Conservation (phyloP, 2,797 vertebrate species). For the Cephalopachus bancanus region DNA sequence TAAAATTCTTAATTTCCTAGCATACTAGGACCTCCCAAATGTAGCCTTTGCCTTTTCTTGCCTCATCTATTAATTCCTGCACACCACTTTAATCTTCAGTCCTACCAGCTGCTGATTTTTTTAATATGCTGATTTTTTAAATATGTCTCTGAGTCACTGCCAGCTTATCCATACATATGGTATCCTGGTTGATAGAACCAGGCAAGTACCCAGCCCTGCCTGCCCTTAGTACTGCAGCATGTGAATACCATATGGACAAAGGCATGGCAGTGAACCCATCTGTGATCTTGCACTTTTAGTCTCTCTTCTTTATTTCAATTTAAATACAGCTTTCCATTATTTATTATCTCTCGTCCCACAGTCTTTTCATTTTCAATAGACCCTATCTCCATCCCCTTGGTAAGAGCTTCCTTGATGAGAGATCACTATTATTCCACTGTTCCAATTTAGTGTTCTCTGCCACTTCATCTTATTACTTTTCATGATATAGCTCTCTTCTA, state of each 20-base stretch:
- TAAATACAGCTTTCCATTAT: conserved; percentile 1
- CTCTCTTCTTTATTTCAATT: conserved; percentile 39
- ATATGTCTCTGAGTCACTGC: conserved; percentile 41
- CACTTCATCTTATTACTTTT: not conserved
- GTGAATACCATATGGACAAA: not conserved
- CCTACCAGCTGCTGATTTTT: conserved; percentile 4
- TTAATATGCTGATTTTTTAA: not conserved
- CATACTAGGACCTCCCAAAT: not conserved
- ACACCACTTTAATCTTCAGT: not conserved
- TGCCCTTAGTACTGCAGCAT: not conserved
- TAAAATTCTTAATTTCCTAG: conserved; percentile 9
- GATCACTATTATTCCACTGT: not conserved
- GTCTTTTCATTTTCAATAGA: not conserved
- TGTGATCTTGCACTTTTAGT: not conserved
- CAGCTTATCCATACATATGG: not conserved
- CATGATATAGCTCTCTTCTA: not conserved
- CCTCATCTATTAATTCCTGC: not conserved
- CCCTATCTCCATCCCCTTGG: not conserved
- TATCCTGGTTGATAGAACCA: conserved; percentile 51
- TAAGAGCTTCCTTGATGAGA: not conserved
- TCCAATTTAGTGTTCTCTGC: not conserved
- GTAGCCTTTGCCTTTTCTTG: conserved; percentile 13
- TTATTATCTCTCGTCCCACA: not conserved
- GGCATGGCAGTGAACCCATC: not conserved
- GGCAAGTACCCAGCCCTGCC: not conserved